Conservation (phyloP, 2,113 vertebrate genomes). For the Pedetes capensis region DNA sequence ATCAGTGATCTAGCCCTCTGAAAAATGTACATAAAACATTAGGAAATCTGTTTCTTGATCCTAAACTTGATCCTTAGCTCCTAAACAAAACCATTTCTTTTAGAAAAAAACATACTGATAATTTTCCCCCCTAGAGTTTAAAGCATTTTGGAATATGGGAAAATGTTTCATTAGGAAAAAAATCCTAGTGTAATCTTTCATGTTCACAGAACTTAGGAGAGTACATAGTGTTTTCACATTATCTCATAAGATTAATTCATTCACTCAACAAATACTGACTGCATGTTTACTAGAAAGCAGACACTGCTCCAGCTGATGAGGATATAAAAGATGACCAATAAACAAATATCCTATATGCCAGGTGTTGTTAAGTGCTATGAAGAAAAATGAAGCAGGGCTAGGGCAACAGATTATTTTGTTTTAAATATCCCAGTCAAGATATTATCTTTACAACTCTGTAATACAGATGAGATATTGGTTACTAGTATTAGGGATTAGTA, state of each 20-base stretch:
- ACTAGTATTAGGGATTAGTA: neutral
- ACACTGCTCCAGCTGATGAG: neutral
- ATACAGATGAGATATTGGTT: neutral
- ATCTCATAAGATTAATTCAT: neutral
- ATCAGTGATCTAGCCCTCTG: neutral
- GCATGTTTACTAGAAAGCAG: neutral
- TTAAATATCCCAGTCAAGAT: neutral
- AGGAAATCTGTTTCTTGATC: neutral
- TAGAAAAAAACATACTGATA: neutral
- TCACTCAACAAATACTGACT: neutral
- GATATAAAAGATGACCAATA: neutral
- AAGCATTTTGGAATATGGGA: neutral
- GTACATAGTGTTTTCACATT: neutral
- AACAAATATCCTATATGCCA: neutral
- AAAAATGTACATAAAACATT: neutral
- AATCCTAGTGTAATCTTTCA: neutral
- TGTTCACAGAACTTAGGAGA: neutral
- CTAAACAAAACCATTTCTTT: constrained; percentile 16
- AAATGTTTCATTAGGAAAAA: neutral
- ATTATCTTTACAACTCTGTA: neutral
- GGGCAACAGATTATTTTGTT: neutral
- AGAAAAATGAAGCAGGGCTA: neutral
- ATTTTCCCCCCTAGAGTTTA: neutral
- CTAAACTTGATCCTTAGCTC: neutral
- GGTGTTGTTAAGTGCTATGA: neutral